Evolutionary conservation across 1,140 invertebrate genomes (phyloP).

Genomic region (Drosophila aff.): DNA sequence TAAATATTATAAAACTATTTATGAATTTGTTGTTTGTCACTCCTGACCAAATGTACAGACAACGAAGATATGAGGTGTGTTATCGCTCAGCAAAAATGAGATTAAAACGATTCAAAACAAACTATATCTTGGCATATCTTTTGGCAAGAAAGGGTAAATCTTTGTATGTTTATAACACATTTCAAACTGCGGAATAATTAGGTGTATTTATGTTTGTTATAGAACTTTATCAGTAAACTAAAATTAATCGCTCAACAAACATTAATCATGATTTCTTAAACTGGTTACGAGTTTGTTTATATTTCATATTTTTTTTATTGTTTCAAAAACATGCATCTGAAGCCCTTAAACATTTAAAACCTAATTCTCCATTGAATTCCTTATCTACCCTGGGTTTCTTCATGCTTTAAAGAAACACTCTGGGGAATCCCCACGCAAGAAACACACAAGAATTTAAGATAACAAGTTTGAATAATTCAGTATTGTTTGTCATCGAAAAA

Average conservation of each 20-base stretch:
- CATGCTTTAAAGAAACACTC: not conserved
- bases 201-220: not conserved
- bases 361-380: not conserved
- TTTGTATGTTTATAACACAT: not conserved
- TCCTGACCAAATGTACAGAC: conserved; percentile 8
- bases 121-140: not conserved
- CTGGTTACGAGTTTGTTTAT: not conserved
- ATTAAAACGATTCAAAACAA: conserved; percentile 10
- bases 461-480: not conserved
- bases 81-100: not conserved
- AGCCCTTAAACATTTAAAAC: not conserved
- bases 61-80: not conserved
- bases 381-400: not conserved
- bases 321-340: not conserved
- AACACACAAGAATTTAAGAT: not conserved
- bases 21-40: conserved; percentile 50
- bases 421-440: not conserved
- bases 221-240: not conserved
- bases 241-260: not conserved
- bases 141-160: not conserved
- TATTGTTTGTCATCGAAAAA: not conserved
- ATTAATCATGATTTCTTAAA: no score
- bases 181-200: not conserved
- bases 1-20: conserved; percentile 42
- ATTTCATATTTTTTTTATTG: not conserved